These are phyloP conservation scores for Cotesia typhae DNA, from an alignment of 1,140 invertebrate species.

Conservation along the genomic window DNA sequence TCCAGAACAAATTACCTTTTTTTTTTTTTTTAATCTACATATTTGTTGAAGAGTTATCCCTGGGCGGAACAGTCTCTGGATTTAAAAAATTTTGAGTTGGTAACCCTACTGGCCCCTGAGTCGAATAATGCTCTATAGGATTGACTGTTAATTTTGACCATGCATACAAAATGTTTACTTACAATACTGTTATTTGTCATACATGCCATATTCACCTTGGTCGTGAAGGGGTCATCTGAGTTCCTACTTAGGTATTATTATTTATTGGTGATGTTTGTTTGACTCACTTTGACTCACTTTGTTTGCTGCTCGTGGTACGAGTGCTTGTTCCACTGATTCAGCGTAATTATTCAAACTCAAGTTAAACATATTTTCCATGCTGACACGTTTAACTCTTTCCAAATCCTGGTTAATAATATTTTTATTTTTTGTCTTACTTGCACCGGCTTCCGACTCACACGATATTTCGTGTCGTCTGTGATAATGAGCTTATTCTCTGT, in stretches of 20 bases:
- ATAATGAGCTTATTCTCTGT: background rate
- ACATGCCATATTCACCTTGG: no score
- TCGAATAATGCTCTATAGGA: background rate
- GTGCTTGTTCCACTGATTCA: no score
- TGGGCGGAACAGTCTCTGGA: background rate
- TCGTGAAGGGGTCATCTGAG: background rate
- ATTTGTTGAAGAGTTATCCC: background rate
- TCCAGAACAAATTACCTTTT: no score
- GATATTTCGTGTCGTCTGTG: background rate
- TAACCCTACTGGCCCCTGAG: background rate
- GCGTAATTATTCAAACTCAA: no score
- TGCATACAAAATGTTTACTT: background rate
- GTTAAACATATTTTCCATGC: no score
- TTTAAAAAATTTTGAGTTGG: conserved; percentile 1
- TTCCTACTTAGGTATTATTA: background rate
- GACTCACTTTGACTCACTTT: no score
- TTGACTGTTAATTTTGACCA: background rate
- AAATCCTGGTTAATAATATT: background rate
- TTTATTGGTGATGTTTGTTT: no score
- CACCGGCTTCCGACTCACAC: background rate
- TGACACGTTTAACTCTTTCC: background rate
- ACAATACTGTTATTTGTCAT: background rate
- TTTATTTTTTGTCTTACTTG: background rate
- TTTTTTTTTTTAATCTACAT: no score
- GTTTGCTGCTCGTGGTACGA: no score